Evolutionary conservation across 2,888 invertebrate genomes (phyloP), one percentile per base, ranked within the genome.

Genomic region (Temnothorax ravouxi): DNA sequence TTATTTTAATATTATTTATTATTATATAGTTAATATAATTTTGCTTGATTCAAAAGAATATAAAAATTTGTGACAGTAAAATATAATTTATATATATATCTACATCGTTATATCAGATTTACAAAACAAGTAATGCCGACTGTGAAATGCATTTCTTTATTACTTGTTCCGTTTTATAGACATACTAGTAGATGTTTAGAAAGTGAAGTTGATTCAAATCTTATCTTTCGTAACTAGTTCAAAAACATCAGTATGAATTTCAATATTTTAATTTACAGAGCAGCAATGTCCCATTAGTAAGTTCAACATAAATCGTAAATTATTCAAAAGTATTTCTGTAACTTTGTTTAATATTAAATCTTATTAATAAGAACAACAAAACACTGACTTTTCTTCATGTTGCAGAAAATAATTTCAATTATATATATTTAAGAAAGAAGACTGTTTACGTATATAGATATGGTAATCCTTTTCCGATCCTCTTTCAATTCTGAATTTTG

Each of bases 301-400:
- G 41, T 72, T 72, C 11, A 38, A 71, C 50, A 41, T 54, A 72
- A 38, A 38, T 38, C 21, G 11, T 21, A 54, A 72, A 72, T 56
- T 56, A 41, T 56, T 38, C 41, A 56, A 72, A 56, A 41, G 25
- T 11, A 21, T 3, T 4, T 6, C 34, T 34, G 6, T 25, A 72
- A 56, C 54, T 56, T 56, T 5, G 5, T 54, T 56, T 54, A 52
- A 21, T 38, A 29, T 59, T 59, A 59, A 59, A 74, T 41, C 25
- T 25, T 44, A 47, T 29, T 8, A n/a, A 47, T 61, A 59, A 59
- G 21, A 50, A 47, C 47, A 62, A 34, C 34, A 29, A 50, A 50
- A 62, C n/a, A 62, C n/a, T 75, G 9, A 34, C 50, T 62, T 75
- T 50, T 62, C 34, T 34, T 50, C 2, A 18, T 11, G 15, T 34